Evolutionary conservation across 2,797 vertebrate genomes (phyloP).

Genomic region (Rallus crepitans): DNA sequence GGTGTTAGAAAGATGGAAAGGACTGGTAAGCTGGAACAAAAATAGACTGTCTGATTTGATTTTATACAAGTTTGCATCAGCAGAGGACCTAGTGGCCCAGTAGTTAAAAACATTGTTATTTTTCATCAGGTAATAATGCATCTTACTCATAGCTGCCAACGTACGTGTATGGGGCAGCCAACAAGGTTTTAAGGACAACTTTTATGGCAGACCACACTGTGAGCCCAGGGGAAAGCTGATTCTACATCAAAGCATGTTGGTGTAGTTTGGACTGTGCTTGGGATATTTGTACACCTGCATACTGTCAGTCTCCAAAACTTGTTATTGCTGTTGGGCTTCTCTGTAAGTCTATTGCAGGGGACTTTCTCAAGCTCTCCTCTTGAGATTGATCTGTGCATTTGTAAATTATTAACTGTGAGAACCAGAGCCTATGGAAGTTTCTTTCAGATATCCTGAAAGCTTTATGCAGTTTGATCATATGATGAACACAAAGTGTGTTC

Average conservation of each 20-base stretch:
- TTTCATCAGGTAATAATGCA: neutral
- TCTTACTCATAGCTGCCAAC: neutral
- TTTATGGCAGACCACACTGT: neutral
- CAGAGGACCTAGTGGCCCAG: neutral
- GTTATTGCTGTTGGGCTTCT: neutral
- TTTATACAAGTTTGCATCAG: neutral
- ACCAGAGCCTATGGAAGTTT: neutral
- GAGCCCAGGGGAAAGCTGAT: neutral
- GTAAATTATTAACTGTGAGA: neutral
- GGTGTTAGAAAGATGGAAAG: neutral
- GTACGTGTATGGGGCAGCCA: rapidly evolving
- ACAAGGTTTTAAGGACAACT: neutral
- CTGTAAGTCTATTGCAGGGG: neutral
- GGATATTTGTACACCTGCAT: neutral
- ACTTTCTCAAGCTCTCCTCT: neutral
- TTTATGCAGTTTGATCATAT: neutral
- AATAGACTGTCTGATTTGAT: neutral
- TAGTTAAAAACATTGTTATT: neutral
- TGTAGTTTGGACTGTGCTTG: neutral
- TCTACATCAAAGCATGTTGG: neutral
- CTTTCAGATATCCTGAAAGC: neutral
- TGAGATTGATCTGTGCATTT: neutral
- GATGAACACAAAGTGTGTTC: neutral
- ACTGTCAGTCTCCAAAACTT: neutral
- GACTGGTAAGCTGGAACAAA: neutral